Conservation (phyloP, 2,797 vertebrate species). For the Coluber constrictor region DNA sequence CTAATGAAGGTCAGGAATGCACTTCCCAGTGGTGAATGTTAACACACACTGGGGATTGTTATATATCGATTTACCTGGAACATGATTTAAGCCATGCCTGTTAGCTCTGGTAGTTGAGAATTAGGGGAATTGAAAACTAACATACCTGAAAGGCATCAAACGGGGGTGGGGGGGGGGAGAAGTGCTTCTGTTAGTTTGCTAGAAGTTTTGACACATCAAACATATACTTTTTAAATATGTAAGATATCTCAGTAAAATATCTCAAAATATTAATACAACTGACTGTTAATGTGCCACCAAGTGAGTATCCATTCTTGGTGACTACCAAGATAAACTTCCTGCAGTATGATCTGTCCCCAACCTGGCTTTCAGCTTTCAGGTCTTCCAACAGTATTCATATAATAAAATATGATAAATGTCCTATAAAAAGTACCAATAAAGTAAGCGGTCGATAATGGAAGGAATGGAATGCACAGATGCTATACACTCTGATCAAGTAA, state of each 20-base stretch:
- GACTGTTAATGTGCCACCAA: neutral
- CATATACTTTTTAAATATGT: neutral
- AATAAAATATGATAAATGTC: neutral
- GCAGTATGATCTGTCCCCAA: neutral
- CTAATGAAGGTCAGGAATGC: neutral
- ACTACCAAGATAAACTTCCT: neutral
- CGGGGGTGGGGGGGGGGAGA: neutral
- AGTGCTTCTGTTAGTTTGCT: neutral
- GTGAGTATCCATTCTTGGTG: neutral
- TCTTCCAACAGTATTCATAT: neutral
- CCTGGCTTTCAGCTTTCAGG: neutral
- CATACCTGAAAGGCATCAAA: neutral
- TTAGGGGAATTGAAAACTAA: neutral
- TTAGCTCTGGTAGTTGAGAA: neutral
- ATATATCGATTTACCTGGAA: neutral
- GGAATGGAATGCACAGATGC: neutral
- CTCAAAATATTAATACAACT: neutral
- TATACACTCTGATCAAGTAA: neutral
- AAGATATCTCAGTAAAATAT: neutral
- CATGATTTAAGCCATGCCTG: neutral
- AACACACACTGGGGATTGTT: neutral
- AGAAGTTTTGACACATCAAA: neutral
- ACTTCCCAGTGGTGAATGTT: neutral
- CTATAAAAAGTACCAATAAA: neutral
- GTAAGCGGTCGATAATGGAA: neutral